Evolutionary conservation across 53 echinoderm and acorn worm genomes (phyloP).

Genomic region (Patiria pectinifera): DNA sequence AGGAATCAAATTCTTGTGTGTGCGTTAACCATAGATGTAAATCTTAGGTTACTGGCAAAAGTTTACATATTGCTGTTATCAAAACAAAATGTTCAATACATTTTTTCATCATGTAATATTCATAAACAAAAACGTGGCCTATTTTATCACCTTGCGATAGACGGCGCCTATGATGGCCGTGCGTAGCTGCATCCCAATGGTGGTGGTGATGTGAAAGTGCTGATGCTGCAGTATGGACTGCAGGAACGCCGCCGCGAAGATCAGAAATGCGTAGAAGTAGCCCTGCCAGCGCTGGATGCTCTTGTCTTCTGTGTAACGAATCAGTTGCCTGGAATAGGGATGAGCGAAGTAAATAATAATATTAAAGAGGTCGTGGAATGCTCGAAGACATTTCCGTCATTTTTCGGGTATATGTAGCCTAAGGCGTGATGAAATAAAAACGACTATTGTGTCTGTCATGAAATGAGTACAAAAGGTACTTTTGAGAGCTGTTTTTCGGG

Average conservation of each 20-base stretch:
- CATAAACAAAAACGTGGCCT: neutral
- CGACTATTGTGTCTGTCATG: too few relatives aligned
- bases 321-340: slow-evolving; percentile 62
- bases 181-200: slow-evolving; percentile 82
- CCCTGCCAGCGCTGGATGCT: slow-evolving; percentile 79
- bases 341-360: neutral
- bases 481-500: too few relatives aligned
- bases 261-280: slow-evolving; percentile 76
- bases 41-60: too few relatives aligned
- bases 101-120: neutral
- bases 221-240: slow-evolving; percentile 80
- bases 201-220: slow-evolving; percentile 72
- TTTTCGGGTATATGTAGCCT: too few relatives aligned
- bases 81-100: too few relatives aligned
- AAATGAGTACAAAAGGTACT: too few relatives aligned
- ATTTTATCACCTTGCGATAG: slow-evolving; percentile 76
- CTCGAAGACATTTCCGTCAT: too few relatives aligned
- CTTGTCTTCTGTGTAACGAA: slow-evolving; percentile 77
- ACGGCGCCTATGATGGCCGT: slow-evolving; percentile 83
- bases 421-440: too few relatives aligned
- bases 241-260: slow-evolving; percentile 68
- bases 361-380: too few relatives aligned
- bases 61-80: too few relatives aligned
- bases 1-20: too few relatives aligned
- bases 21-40: too few relatives aligned